A percentile compares a stretch with the other conserved stretches of the same genome.
phyloP scores from a whole-genome alignment of 64 coral and sea anemone species.

The Pocillopora verrucosa region DNA sequence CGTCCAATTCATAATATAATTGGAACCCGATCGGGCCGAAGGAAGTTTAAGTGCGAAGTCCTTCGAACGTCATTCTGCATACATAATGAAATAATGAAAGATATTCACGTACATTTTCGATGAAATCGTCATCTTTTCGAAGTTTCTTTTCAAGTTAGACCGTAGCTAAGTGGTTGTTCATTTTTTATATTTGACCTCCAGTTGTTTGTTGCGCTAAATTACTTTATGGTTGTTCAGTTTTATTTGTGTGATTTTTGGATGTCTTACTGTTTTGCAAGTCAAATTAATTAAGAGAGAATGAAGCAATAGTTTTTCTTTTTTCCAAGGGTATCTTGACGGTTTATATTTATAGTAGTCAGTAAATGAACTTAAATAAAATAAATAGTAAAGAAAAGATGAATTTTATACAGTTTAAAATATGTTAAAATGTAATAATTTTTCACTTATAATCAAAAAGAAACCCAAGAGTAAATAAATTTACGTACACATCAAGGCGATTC shows the following conservation, averaged over 20 bases:
- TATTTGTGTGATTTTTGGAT: background rate
- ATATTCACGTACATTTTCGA: background rate
- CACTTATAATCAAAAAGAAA: no score
- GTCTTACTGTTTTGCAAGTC: slow-evolving; percentile 5
- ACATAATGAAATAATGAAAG: background rate
- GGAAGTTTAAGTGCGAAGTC: background rate
- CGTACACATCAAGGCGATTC: no score
- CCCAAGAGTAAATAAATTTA: no score
- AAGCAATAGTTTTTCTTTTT: background rate
- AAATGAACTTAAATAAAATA: background rate
- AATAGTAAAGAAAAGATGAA: background rate
- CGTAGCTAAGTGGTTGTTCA: background rate
- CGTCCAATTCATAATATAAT: background rate
- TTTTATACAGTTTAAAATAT: no score
- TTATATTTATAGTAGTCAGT: background rate
- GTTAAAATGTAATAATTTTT: no score
- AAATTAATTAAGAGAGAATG: background rate
- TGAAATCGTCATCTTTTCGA: background rate
- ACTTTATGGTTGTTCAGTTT: background rate
- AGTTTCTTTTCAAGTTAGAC: background rate
- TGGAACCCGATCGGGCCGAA: background rate
- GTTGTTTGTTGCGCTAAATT: background rate
- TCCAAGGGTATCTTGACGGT: background rate
- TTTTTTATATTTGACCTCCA: background rate
- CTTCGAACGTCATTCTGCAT: slow-evolving; percentile 37